phyloP scores from a whole-genome alignment of 2,113 vertebrate species.

The Tursiops truncatus region DNA sequence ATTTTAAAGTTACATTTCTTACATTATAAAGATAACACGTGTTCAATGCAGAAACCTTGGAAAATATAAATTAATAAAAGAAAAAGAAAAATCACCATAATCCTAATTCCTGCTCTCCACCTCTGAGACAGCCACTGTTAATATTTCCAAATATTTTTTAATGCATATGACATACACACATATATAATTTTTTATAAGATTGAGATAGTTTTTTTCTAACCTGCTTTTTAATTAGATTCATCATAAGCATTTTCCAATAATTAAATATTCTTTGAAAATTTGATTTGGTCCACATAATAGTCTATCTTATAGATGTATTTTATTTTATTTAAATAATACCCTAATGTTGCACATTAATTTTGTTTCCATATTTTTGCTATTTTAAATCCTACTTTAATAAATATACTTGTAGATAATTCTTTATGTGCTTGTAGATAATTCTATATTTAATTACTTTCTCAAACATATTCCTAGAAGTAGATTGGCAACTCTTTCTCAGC shows the following conservation, averaged over 20 bases:
- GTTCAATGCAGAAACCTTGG: background rate
- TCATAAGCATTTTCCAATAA: background rate
- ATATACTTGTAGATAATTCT: background rate
- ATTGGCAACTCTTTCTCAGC: background rate
- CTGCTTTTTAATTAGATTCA: background rate
- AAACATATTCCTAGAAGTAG: background rate
- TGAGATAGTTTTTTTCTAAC: background rate
- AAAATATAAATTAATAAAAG: conserved; percentile 24
- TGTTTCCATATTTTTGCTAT: background rate
- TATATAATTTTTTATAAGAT: background rate
- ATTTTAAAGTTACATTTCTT: background rate
- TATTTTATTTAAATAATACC: conserved; percentile 17
- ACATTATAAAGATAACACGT: background rate
- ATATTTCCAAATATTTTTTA: background rate
- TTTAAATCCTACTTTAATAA: conserved; percentile 17
- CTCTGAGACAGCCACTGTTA: background rate
- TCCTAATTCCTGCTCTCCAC: background rate
- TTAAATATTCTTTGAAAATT: conserved; percentile 27
- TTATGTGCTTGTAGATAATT: background rate
- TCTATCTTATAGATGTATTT: background rate
- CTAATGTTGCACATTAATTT: background rate
- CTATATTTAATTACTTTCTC: background rate
- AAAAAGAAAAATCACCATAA: background rate
- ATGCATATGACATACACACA: background rate
- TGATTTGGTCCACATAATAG: background rate